Base-by-base conservation (phyloP, 2,113 vertebrate genomes). In the Brachypteracias leptosomus region DNA sequence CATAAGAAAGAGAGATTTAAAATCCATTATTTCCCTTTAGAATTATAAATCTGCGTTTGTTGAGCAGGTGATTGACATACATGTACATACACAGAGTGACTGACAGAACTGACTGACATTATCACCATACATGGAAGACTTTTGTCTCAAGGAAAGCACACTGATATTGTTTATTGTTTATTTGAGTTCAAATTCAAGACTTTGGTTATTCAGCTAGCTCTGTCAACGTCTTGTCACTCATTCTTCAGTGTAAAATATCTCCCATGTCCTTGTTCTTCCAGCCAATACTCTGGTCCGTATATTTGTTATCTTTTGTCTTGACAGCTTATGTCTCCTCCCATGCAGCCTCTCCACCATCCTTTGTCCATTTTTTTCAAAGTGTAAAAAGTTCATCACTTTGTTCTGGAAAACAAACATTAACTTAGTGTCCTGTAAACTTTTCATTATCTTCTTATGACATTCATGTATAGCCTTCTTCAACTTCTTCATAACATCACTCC, bases 161-260 rank as follows among this genome's bases (percentile, higher is more conserved):
- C 25, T 62, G 67, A 67, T 83, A 85, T 58, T 91, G 83, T 9
- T 10, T 67, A 25, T 72, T 68, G 40, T 90, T 82, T 93, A 88
- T 90, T 80, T 95, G 78, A 83, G 26, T 10, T 85, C 54, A 7
- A 82, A 10, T 90, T 88, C 54, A 85, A 83, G 71, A 49, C 63
- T 85, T 79, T 13, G 14, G 46, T 12, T 51, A 59, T 58, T 82
- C 74, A 58, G 42, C 57, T 54, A 76, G 9, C 16, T 80, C 74
- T 96, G 78, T 76, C 62, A 97, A 82, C 61, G 55, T 42, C 67
- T 72, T 91, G 75, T 73, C 77, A 88, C 18, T 91, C 85, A 85
- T 66, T 70, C 58, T 70, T 73, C 71, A 38, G 40, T 44, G 42
- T 62, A 66, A 85, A 90, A 79, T 44, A 25, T 36, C 29, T 62